Evolutionary conservation across 1,140 invertebrate genomes (phyloP).

Genomic region (Drosophila saltans): DNA sequence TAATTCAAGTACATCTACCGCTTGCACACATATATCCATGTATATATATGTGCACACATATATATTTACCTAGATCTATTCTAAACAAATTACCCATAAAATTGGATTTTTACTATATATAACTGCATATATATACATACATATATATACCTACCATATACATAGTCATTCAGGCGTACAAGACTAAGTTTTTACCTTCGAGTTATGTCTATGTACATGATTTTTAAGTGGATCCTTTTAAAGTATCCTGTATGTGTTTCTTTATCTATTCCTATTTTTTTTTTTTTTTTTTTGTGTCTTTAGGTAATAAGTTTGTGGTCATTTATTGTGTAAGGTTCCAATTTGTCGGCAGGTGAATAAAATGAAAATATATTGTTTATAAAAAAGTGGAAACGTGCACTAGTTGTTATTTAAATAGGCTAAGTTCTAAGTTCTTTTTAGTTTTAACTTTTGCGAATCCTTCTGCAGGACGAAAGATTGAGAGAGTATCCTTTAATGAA

Average conservation of each 20-base stretch:
- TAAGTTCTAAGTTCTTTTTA: no score
- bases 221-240: slow-evolving; percentile 64
- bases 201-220: slow-evolving; percentile 44
- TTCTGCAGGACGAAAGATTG: no score
- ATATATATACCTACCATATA: slow-evolving; percentile 3
- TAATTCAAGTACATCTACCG: slow-evolving; percentile 27
- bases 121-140: background rate
- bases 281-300: slow-evolving; percentile 18
- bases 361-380: slow-evolving; percentile 53
- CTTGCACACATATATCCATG: slow-evolving; percentile 36
- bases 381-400: background rate
- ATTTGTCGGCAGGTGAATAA: slow-evolving; percentile 63
- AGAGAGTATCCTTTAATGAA: no score
- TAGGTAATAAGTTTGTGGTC: slow-evolving; percentile 71
- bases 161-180: slow-evolving; percentile 27
- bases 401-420: no score
- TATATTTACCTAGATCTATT: slow-evolving; percentile 6
- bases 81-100: background rate
- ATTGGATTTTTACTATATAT: slow-evolving; percentile 1
- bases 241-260: slow-evolving; percentile 54
- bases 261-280: slow-evolving; percentile 3
- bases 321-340: slow-evolving; percentile 64
- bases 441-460: no score
- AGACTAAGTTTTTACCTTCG: slow-evolving; percentile 60
- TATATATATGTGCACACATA: background rate